phyloP scores from a whole-genome alignment of 2,888 invertebrate species.

The Mesorhabditis spiculigera region DNA sequence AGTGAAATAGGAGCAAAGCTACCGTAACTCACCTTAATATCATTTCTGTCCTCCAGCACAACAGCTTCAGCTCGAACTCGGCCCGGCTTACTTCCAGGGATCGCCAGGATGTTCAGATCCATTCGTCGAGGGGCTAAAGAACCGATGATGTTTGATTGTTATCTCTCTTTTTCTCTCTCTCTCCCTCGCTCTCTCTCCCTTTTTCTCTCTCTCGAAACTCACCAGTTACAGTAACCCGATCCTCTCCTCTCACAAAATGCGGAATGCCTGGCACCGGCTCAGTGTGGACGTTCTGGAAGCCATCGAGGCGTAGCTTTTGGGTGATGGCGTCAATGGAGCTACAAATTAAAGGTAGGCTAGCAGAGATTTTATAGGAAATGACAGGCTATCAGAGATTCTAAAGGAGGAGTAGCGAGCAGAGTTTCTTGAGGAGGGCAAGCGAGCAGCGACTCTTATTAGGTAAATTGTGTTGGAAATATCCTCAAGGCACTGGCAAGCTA shows the following conservation, averaged over 20 bases:
- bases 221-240: slow-evolving; percentile 52
- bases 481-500: no score
- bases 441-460: no score
- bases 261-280: slow-evolving; percentile 65
- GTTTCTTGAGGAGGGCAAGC: no score
- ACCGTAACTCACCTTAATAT: slow-evolving; percentile 39
- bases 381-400: no score
- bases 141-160: no score
- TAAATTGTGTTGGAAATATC: no score
- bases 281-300: slow-evolving; percentile 67
- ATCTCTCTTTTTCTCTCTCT: no score
- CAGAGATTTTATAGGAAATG: no score
- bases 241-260: slow-evolving; percentile 56
- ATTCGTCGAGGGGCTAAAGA: slow-evolving; percentile 50
- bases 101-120: slow-evolving; percentile 56
- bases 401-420: no score
- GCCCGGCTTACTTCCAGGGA: slow-evolving; percentile 57
- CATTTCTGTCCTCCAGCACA: slow-evolving; percentile 56
- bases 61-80: slow-evolving; percentile 58
- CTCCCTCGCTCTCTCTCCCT: no score
- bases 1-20: neutral
- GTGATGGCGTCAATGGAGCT: slow-evolving; percentile 54
- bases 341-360: neutral
- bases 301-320: slow-evolving; percentile 24
- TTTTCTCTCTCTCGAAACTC: no score